Evolutionary conservation across 2,113 vertebrate genomes (phyloP), one percentile per base, ranked within the genome.

Genomic region (Rhizomys pruinosus): DNA sequence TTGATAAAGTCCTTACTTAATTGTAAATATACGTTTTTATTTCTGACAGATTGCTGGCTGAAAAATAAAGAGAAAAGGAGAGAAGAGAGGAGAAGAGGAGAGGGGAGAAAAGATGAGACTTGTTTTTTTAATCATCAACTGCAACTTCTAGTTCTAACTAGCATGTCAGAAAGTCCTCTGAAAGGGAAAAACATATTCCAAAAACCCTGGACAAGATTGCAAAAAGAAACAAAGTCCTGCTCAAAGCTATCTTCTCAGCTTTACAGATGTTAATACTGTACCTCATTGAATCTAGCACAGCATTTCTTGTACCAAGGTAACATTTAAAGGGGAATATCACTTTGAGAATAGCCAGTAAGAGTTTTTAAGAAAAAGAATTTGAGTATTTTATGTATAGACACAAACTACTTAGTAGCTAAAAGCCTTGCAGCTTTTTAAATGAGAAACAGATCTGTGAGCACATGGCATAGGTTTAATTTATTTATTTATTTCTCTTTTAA

Each of bases 31-130:
- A 52, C 6, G 11, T 55, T 79, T 47, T 7, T 16, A 5, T 69
- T 93, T 68, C 84, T 86, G 84, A 84, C 71, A 71, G 19, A 42
- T 72, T 84, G 32, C 34, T 95, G 81, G 68, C 66, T 71, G 7
- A 77, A 76, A 73, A 32, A 2, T 6, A 71, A 42, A 52, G 29
- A 57, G 47, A 63, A 44, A 5, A 57, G 55, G 80, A 69, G 59
- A 71, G 59, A 39, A n/a, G 29, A 32, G 12, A 59, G 64, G 57
- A 55, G 5, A n/a, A 23, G 20, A 57, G 29, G 16, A 87, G 37
- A 44, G n/a, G 59, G 59, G 42, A 74, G 12, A 23, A 63, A 85
- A 74, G 25, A 66, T 42, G 74, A 64, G 42, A 64, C 34, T 44
- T 69, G 15, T 61, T 76, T 87, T 79, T 72, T 61, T 64, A 61